Conservation (phyloP, 2,797 vertebrate genomes). For the Melanotaenia boesemani region DNA sequence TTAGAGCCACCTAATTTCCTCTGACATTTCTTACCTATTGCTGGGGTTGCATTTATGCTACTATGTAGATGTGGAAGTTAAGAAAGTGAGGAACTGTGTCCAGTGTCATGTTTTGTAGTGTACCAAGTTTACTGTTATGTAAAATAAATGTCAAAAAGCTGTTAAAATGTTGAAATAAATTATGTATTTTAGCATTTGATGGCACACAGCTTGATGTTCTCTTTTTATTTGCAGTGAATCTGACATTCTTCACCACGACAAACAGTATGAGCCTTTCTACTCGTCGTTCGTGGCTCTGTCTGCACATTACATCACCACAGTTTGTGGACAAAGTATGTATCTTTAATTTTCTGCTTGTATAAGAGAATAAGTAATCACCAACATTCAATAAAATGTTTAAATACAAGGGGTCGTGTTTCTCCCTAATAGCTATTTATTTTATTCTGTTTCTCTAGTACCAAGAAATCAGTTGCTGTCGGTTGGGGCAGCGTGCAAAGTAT, state of each 20-base stretch:
- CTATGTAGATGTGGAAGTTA: neutral
- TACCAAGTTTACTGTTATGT: neutral
- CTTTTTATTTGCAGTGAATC: conserved; percentile 88
- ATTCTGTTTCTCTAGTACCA: conserved; percentile 85
- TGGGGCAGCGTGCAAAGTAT: conserved; percentile 96
- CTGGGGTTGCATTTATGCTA: neutral
- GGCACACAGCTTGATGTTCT: conserved; percentile 21
- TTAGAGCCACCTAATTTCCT: too few relatives aligned
- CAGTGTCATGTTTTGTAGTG: neutral
- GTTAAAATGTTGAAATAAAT: neutral
- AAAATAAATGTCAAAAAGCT: neutral
- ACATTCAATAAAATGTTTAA: neutral
- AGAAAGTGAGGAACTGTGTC: neutral
- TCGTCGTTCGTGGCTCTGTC: conserved; percentile 98
- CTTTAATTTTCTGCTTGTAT: conserved; percentile 2
- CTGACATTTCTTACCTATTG: neutral
- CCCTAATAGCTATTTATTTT: neutral
- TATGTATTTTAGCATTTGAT: neutral
- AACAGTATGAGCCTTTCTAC: conserved; percentile 99
- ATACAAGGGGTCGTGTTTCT: conserved; percentile 1
- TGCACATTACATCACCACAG: conserved; percentile 99
- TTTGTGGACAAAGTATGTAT: conserved; percentile 96
- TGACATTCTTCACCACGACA: conserved; percentile 98
- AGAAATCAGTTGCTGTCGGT: conserved; percentile 97
- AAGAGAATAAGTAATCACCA: neutral